Evolutionary conservation across 64 coral and sea anemone genomes (phyloP), one percentile per base, ranked within the genome.

Genomic region (Platygyra sinensis): DNA sequence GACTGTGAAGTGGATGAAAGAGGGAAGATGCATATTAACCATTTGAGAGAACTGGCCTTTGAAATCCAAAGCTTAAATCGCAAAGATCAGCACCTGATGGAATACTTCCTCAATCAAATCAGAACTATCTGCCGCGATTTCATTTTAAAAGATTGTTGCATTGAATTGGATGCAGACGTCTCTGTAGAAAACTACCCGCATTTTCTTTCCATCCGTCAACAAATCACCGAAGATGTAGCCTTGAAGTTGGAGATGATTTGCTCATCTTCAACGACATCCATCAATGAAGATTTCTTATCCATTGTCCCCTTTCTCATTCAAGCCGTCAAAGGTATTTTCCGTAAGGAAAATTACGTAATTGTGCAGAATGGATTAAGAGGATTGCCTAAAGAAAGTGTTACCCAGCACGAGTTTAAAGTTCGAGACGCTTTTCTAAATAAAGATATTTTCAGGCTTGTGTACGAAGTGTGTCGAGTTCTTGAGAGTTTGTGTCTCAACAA

Each of bases 91-190:
- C 60, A 85, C 33, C 30, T 30, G 62, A 42, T 13, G 18, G 60
- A 65, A 67, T 85, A 38, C 19, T 85, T 85, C 81, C 28, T 19
- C 31, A 6, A 50, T 10, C 51, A 85, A 65, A 67, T 65, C 32
- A 32, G 25, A 69, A 42, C 27, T 32, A 42, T 69, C 10, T 60
- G 62, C 16, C 38, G 38, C 0, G 42, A 36, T 19, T 85, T 30
- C 18, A 24, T 85, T 24, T 27, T 85, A 10, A 85, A 65, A 39
- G 81, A 85, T 32, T 85, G 81, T 18, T 85, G 81, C 81, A 85
- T 85, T 33, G 81, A 85, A 69, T 18, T n/a, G 15, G 62, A 85
- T 62, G 60, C 60, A 62, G 60, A 62, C 60, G 60, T 19, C 19
- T 62, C 12, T 19, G 19, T 19, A 62, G 60, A 62, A 62, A 62